phyloP scores from a whole-genome alignment of 2,113 vertebrate species.

The Pica pica region DNA sequence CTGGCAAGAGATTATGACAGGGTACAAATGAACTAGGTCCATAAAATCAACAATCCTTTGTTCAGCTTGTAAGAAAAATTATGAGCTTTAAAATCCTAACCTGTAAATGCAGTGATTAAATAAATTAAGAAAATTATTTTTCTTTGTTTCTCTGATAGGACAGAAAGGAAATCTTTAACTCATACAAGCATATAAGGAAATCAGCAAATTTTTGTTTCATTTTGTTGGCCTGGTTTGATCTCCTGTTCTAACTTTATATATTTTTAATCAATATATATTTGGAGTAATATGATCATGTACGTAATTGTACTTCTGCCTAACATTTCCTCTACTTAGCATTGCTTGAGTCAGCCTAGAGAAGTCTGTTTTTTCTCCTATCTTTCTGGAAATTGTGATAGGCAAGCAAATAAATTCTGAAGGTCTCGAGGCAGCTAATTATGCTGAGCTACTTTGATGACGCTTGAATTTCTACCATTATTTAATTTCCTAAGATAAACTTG shows the following conservation, averaged over 20 bases:
- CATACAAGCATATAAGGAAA: not conserved
- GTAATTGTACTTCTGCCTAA: not conserved
- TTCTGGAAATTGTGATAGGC: slow-evolving; percentile 17
- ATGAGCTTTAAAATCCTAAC: not conserved
- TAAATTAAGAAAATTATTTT: not conserved
- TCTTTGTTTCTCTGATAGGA: not conserved
- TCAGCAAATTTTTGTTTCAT: not conserved
- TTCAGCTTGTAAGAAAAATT: not conserved
- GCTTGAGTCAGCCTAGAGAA: not conserved
- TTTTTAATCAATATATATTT: not conserved
- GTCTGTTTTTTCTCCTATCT: not conserved
- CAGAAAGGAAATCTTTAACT: not conserved
- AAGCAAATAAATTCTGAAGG: slow-evolving; percentile 7
- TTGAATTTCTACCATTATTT: slow-evolving; percentile 4
- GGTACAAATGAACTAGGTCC: not conserved
- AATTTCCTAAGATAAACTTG: not conserved
- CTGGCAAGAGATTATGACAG: not conserved
- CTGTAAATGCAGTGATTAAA: not conserved
- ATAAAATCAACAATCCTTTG: not conserved
- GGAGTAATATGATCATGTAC: not conserved
- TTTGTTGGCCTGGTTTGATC: not conserved
- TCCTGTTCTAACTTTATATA: not conserved
- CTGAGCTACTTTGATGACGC: not conserved
- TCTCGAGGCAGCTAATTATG: not conserved
- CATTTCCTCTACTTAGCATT: not conserved